These are phyloP conservation scores for Alectoris magna DNA, from an alignment of 2,797 vertebrate genomes.

Conservation along the genomic window DNA sequence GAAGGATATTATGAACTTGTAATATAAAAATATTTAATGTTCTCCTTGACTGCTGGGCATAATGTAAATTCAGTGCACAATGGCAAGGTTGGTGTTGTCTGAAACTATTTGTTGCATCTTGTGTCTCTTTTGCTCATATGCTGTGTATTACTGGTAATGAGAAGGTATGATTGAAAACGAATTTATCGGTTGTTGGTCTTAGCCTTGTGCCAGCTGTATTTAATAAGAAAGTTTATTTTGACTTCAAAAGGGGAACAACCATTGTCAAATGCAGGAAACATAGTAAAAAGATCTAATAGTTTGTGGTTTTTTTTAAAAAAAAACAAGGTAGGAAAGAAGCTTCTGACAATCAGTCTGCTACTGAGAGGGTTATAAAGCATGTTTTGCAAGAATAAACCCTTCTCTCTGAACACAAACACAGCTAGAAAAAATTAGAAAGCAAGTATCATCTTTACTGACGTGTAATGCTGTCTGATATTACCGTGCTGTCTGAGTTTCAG, in stretches of 20 bases:
- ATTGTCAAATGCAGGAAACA: constrained; percentile 25
- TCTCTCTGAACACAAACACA: not conserved
- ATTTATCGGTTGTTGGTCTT: constrained; percentile 58
- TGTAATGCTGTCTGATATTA: not conserved
- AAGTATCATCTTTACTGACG: not conserved
- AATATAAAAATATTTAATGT: constrained; percentile 54
- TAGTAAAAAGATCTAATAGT: constrained; percentile 8
- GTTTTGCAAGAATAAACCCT: constrained; percentile 3
- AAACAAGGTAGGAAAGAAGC: constrained; percentile 29
- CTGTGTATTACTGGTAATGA: not conserved
- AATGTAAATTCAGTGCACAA: constrained; percentile 63
- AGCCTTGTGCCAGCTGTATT: not conserved
- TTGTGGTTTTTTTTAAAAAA: not conserved
- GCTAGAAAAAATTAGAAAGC: constrained; percentile 17
- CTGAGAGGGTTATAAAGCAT: not conserved
- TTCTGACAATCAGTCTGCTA: constrained; percentile 38
- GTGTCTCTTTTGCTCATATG: constrained; percentile 31
- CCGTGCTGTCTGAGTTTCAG: too few species aligned
- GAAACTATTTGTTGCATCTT: constrained; percentile 18
- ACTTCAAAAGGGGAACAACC: constrained; percentile 8
- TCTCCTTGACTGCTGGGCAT: constrained; percentile 40
- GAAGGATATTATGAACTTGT: not conserved
- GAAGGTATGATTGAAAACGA: constrained; percentile 54
- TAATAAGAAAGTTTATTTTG: constrained; percentile 7
- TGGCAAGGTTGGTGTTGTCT: constrained; percentile 36